A percentile compares a stretch with the other conserved stretches of the same genome.
Evolutionary conservation across 2,797 vertebrate genomes (phyloP).

Genomic region (Etheostoma perlongum): DNA sequence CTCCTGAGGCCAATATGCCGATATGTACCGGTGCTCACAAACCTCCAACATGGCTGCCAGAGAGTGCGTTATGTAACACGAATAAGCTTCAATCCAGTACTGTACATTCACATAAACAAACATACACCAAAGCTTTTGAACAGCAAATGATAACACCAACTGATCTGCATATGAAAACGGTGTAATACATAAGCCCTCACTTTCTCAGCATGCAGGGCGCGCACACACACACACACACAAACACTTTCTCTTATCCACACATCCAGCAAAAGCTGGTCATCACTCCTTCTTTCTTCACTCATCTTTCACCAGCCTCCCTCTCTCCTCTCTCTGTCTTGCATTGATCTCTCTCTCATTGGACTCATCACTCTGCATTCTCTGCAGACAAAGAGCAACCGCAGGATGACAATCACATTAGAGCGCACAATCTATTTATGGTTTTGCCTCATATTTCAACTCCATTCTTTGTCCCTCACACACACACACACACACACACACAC

Average conservation of each 20-base stretch:
- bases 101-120: constrained; percentile 64
- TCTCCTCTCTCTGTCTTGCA: constrained; percentile 65
- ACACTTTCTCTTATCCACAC: constrained; percentile 47
- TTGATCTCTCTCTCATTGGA: constrained; percentile 81
- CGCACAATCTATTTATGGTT: constrained; percentile 85
- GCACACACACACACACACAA: constrained; percentile 21
- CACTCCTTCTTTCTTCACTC: constrained; percentile 72
- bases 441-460: constrained; percentile 81
- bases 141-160: constrained; percentile 61
- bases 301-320: constrained; percentile 62
- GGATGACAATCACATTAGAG: constrained; percentile 85
- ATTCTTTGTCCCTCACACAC: constrained; percentile 41
- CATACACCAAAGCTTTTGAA: constrained; percentile 53
- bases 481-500: constrained; percentile 6
- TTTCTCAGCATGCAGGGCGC: constrained; percentile 36
- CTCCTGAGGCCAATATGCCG: neutral
- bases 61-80: constrained; percentile 32
- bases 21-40: neutral
- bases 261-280: constrained; percentile 65
- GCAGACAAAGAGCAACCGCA: constrained; percentile 82
- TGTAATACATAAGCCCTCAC: constrained; percentile 59
- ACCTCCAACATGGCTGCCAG: constrained; percentile 35
- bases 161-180: constrained; percentile 75
- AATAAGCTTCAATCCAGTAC: constrained; percentile 48
- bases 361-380: constrained; percentile 82